These are phyloP conservation scores for Ellobium chinense DNA, from an alignment of 2,888 invertebrate species.

Conservation along the genomic window DNA sequence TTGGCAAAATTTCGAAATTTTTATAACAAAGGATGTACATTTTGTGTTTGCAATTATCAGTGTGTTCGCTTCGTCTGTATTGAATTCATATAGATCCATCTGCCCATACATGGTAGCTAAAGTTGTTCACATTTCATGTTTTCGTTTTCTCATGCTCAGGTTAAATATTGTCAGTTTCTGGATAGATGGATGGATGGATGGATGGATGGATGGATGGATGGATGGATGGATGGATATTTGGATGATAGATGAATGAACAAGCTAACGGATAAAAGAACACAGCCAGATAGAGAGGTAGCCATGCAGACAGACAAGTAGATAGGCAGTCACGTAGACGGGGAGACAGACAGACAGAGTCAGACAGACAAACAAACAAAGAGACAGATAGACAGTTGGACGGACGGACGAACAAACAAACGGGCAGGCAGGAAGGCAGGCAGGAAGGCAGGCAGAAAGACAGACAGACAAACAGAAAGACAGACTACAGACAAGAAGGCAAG, in stretches of 20 bases:
- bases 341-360: neutral
- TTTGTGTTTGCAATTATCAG: no score
- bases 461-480: neutral
- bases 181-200: neutral
- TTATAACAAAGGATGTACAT: no score
- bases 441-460: neutral
- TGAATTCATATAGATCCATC: no score
- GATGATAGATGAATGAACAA: neutral
- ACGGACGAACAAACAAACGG: neutral
- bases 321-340: neutral
- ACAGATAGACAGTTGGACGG: neutral
- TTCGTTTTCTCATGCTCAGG: no score
- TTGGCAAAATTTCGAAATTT: no score
- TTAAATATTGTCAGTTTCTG: no score
- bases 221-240: neutral
- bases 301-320: neutral
- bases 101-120: no score
- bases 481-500: neutral
- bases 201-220: neutral
- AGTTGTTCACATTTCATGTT: no score
- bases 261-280: neutral
- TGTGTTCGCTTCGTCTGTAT: no score
- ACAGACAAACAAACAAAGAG: neutral
- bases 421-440: neutral
- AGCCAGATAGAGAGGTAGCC: neutral